Base-by-base conservation (phyloP, 2,113 vertebrate genomes). In the Zapus hudsonius region DNA sequence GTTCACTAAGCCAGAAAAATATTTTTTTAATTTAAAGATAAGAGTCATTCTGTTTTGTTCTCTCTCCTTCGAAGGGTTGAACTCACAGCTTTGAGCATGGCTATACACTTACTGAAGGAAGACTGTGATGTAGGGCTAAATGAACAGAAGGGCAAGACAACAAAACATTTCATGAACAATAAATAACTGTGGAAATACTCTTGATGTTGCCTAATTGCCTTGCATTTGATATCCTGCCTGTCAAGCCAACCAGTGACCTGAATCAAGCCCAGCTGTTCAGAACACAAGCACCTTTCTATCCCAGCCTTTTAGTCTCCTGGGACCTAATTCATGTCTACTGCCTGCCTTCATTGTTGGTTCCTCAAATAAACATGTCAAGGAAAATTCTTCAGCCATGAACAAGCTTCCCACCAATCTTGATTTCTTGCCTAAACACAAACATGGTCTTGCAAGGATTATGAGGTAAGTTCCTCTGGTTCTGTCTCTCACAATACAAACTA, bases 241-340 rank as follows among this genome's bases (percentile, higher is more conserved):
- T 94, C 91, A 94, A 79, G 75, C 59, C 59, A 72, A n/a, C 38
- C 90, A 86, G 59, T 63, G 70, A 93, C 91, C 83, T 31, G 1
- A 90, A 90, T 85, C 78, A 83, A 72, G 33, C 70, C n/a, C 82
- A 92, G 59, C 64, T 93, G 44, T 86, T 90, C 59, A 66, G 27
- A 44, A 6, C 64, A 73, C 52, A 55, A 44, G 20, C 17, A 73
- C 19, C 55, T 73, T 70, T 7, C 57, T 87, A 69, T 8, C 20
- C 47, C 55, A 90, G 13, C 9, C 70, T 91, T 78, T 66, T 72
- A 69, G 76, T 55, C 31, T 66, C 63, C 72, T 27, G 36, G 31
- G 20, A 74, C 84, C 57, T 69, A 78, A 87, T 69, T 89, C 64
- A 15, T 23, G 2, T 66, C 52, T 73, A 31, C 40, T 79, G 57